A percentile compares a stretch with the other conserved stretches of the same genome.
Conservation (phyloP, 1,140 invertebrate genomes). For the Watersipora subatra region DNA sequence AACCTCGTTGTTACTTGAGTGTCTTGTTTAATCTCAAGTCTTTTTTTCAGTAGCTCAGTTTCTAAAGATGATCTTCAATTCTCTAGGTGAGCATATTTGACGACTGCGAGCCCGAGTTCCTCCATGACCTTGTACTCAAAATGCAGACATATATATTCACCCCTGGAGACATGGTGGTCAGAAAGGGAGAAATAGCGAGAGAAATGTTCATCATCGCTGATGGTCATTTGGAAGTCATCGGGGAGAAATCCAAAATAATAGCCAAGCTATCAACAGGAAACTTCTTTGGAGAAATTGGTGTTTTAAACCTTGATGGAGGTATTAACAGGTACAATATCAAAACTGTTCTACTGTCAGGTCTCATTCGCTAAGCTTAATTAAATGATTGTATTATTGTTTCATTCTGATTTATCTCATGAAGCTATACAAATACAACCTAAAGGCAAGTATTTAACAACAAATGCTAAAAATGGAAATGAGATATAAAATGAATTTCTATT, state of each 20-base stretch:
- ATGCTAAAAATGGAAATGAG: neutral
- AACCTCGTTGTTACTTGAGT: too few species aligned
- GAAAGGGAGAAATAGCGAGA: conserved; percentile 81
- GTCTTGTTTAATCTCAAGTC: too few species aligned
- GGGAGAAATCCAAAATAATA: conserved; percentile 75
- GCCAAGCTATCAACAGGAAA: conserved; percentile 93
- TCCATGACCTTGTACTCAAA: conserved; percentile 88
- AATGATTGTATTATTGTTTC: conserved; percentile 1
- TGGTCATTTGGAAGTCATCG: conserved; percentile 77
- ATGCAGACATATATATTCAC: conserved; percentile 97
- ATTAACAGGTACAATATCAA: conserved; percentile 68
- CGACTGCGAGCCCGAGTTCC: conserved; percentile 91
- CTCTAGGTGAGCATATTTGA: conserved; percentile 67
- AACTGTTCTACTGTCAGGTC: neutral
- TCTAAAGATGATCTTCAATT: too few species aligned
- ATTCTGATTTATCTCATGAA: neutral
- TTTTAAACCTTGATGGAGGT: conserved; percentile 76
- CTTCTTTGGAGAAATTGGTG: conserved; percentile 95
- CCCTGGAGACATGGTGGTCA: conserved; percentile 85
- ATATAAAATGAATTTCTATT: too few species aligned
- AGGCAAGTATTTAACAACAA: neutral
- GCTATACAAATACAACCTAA: too few species aligned
- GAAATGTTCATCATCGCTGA: conserved; percentile 98
- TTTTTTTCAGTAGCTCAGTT: too few species aligned
- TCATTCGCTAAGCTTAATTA: neutral